phyloP scores from a whole-genome alignment of 2,888 invertebrate genomes.

The Napeogenes sylphis region DNA sequence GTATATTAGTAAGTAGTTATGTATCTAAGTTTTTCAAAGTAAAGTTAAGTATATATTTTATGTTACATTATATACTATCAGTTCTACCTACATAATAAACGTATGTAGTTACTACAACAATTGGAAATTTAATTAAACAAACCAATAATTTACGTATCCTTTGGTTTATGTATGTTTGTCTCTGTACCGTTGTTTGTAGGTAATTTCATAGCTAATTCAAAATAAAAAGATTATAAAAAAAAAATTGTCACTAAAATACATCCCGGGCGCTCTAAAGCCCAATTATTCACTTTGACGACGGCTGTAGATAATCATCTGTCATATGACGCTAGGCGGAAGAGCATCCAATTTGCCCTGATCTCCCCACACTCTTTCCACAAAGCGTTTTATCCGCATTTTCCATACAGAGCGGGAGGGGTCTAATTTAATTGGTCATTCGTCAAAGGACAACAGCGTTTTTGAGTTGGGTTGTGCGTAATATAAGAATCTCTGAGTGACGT shows the following conservation, averaged over 20 bases:
- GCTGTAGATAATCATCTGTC: conserved; percentile 76
- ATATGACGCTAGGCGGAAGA: conserved; percentile 59
- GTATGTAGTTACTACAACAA: too few species aligned
- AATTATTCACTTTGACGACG: conserved; percentile 76
- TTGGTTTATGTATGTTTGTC: too few species aligned
- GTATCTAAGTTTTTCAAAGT: not conserved
- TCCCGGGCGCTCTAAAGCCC: conserved; percentile 57
- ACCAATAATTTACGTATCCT: too few species aligned
- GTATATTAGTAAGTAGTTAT: not conserved
- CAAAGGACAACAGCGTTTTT: conserved; percentile 34
- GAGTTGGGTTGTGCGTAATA: conserved; percentile 58
- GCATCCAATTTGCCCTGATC: conserved; percentile 50
- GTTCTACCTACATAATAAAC: too few species aligned
- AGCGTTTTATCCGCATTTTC: conserved; percentile 31
- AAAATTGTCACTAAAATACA: conserved; percentile 32
- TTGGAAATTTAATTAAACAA: too few species aligned
- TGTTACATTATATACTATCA: too few species aligned
- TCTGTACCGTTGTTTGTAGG: too few species aligned
- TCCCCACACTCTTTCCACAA: conserved; percentile 38
- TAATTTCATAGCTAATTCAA: not conserved
- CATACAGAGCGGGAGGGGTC: conserved; percentile 29
- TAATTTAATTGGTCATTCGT: conserved; percentile 21
- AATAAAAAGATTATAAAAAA: conserved; percentile 23
- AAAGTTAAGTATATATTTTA: not conserved
- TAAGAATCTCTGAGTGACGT: conserved; percentile 63